Percentiles rank a stretch among this genome's conserved stretches.
Evolutionary conservation across 1,140 invertebrate species (phyloP).

Genomic region (Penaeus indicus): DNA sequence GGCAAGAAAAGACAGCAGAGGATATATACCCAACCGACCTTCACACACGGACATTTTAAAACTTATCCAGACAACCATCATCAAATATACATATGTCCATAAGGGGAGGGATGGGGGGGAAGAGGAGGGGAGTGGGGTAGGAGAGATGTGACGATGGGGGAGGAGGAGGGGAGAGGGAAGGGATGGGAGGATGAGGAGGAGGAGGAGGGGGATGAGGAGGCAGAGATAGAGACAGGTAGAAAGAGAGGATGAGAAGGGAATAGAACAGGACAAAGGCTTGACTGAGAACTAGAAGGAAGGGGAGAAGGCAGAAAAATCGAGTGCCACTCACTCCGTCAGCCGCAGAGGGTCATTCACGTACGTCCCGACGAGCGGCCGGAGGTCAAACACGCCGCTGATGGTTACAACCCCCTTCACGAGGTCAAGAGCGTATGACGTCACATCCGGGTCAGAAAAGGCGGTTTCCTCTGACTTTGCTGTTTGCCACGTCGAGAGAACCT

Average conservation of each 20-base stretch:
- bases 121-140: neutral
- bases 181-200: neutral
- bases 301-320: neutral
- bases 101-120: neutral
- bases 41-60: too few species aligned
- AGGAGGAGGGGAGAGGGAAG: neutral
- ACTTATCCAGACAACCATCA: too few species aligned
- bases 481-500: too few species aligned
- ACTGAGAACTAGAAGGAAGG: neutral
- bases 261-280: neutral
- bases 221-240: neutral
- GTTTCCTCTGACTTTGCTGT: too few species aligned
- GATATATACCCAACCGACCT: too few species aligned
- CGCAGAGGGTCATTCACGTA: constrained; percentile 53
- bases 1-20: too few species aligned
- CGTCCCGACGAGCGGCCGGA: constrained; percentile 36
- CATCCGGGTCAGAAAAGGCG: neutral
- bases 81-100: too few species aligned
- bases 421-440: neutral
- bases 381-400: constrained; percentile 49
- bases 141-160: neutral
- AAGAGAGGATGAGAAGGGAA: constrained; percentile 1
- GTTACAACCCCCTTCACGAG: constrained; percentile 32
- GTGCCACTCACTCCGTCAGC: constrained; percentile 23
- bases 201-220: neutral